These are phyloP conservation scores for Tetraodon nigroviridis DNA, from an alignment of 2,113 vertebrate species.

Conservation along the genomic window DNA sequence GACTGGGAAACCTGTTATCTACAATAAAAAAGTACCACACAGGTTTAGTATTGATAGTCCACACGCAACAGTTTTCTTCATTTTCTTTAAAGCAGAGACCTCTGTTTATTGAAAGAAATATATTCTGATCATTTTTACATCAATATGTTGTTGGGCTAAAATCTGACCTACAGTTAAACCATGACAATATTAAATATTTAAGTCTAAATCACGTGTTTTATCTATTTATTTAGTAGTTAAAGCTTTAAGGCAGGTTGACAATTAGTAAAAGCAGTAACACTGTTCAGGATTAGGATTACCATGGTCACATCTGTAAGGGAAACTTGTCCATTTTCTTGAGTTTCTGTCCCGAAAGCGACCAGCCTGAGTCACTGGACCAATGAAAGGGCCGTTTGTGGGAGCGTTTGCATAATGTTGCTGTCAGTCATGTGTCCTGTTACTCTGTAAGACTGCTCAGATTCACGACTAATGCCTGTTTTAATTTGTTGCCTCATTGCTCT, in stretches of 20 bases:
- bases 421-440: constrained; percentile 64
- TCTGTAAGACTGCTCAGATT: constrained; percentile 53
- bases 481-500: constrained; percentile 66
- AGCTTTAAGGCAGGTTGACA: too few species aligned
- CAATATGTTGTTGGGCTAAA: constrained; percentile 15
- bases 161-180: background rate
- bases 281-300: too few species aligned
- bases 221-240: too few species aligned
- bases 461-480: constrained; percentile 56
- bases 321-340: constrained; percentile 33
- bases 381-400: constrained; percentile 64
- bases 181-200: too few species aligned
- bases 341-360: constrained; percentile 41
- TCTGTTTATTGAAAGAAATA: background rate
- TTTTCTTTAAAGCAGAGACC: background rate
- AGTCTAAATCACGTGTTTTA: too few species aligned
- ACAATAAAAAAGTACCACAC: too few species aligned
- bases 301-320: background rate
- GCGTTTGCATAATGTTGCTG: constrained; percentile 54
- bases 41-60: too few species aligned
- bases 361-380: constrained; percentile 41
- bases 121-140: constrained; percentile 12
- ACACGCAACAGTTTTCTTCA: constrained; percentile 3
- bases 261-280: too few species aligned
- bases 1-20: too few species aligned